phyloP scores from a whole-genome alignment of 2,797 vertebrate species.

The Philypnodon macrostomus region DNA sequence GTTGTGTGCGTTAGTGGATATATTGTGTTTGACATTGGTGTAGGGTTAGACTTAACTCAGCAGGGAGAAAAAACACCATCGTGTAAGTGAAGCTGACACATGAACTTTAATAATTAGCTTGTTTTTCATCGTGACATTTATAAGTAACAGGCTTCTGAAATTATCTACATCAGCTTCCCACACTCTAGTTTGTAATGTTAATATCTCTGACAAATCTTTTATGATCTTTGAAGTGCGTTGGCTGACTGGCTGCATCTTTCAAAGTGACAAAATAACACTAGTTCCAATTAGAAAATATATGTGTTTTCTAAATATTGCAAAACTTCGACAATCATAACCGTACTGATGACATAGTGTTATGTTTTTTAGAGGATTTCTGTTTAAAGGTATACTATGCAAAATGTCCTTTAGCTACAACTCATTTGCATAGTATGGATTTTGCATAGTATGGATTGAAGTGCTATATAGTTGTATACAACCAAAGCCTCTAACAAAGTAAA shows the following conservation, averaged over 20 bases:
- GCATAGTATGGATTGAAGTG: no score
- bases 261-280: constrained; percentile 2
- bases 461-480: no score
- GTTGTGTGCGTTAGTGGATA: constrained; percentile 10
- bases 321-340: no score
- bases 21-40: constrained; percentile 27
- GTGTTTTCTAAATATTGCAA: neutral
- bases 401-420: no score
- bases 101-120: constrained; percentile 33
- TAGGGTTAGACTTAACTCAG: constrained; percentile 26
- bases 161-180: constrained; percentile 3
- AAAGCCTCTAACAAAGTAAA: no score
- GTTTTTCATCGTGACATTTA: constrained; percentile 34
- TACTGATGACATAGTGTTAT: no score
- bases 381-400: no score
- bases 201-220: neutral
- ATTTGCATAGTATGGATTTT: no score
- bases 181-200: constrained; percentile 2
- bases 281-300: neutral
- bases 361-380: neutral
- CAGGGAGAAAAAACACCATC: constrained; percentile 27
- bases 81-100: constrained; percentile 27
- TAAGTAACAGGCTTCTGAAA: constrained; percentile 21
- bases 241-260: neutral
- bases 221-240: constrained; percentile 1